These are phyloP conservation scores for Scaptomyza pallida DNA, from an alignment of 1,140 invertebrate genomes.

Conservation along the genomic window DNA sequence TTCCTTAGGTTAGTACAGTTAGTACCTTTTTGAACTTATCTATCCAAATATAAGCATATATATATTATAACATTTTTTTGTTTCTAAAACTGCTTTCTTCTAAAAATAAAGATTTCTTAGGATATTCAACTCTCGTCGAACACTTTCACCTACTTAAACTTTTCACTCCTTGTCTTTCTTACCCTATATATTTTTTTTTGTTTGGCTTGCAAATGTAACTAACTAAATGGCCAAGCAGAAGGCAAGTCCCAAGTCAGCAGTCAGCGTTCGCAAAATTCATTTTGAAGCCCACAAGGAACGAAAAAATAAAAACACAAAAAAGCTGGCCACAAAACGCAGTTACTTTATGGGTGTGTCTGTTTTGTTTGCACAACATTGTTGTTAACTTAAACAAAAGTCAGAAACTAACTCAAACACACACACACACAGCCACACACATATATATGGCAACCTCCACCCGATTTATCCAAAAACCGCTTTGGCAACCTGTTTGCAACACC, in stretches of 20 bases:
- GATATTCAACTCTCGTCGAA: not conserved
- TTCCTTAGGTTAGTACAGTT: no score
- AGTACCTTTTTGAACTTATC: no score
- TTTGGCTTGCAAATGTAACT: constrained; percentile 5
- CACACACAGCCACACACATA: not conserved
- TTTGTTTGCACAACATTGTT: constrained; percentile 33
- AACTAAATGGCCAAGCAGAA: constrained; percentile 39
- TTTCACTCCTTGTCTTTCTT: no score
- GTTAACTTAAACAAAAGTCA: constrained; percentile 53
- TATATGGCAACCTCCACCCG: constrained; percentile 1
- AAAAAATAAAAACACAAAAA: no score
- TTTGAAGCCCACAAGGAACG: constrained; percentile 23
- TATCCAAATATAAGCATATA: no score
- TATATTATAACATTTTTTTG: no score
- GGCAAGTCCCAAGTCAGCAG: constrained; percentile 18
- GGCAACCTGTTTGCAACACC: constrained; percentile 16
- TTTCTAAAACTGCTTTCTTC: no score
- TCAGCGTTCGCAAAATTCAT: constrained; percentile 41
- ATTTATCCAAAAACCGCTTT: not conserved
- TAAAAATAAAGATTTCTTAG: not conserved
- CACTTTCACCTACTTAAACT: no score
- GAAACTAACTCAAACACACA: constrained; percentile 15
- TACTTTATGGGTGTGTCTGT: constrained; percentile 1
- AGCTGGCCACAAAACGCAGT: constrained; percentile 18
- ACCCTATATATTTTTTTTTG: not conserved